These are phyloP conservation scores for Gephyroberyx darwinii DNA, from an alignment of 2,797 vertebrate genomes.

Conservation along the genomic window DNA sequence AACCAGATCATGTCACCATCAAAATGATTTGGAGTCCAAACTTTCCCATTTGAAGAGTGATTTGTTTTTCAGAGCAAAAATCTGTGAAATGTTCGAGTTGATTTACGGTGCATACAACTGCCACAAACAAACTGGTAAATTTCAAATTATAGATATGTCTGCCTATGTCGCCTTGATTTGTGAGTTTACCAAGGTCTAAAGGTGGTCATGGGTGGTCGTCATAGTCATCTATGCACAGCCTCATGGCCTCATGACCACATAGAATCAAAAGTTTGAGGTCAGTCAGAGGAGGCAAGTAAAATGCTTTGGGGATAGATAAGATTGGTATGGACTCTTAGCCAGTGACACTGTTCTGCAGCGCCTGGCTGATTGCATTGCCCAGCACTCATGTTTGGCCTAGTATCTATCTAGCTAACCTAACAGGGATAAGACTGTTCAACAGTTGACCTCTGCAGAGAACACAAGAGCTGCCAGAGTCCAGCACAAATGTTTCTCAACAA, in stretches of 20 bases:
- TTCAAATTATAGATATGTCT: background rate
- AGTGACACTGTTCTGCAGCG: constrained; percentile 24
- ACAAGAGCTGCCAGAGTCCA: constrained; percentile 1
- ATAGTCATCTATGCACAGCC: constrained; percentile 20
- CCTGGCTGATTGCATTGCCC: constrained; percentile 2
- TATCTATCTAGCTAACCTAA: constrained; percentile 31
- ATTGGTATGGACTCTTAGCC: constrained; percentile 42
- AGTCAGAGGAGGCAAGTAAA: constrained; percentile 29
- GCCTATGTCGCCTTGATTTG: constrained; percentile 16
- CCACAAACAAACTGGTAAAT: constrained; percentile 6
- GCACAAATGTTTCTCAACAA: constrained; percentile 24
- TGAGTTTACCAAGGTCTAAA: constrained; percentile 17
- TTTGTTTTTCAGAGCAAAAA: constrained; percentile 25
- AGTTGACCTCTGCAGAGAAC: constrained; percentile 28
- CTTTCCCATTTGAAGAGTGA: constrained; percentile 38
- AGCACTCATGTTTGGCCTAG: constrained; percentile 6
- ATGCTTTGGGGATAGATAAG: constrained; percentile 50
- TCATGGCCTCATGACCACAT: constrained; percentile 46
- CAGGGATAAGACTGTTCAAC: background rate
- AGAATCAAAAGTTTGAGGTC: constrained; percentile 45
- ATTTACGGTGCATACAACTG: background rate
- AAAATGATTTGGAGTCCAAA: constrained; percentile 35
- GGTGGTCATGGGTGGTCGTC: constrained; percentile 3
- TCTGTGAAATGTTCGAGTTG: constrained; percentile 1
- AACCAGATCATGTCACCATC: constrained; percentile 34